Evolutionary conservation across 2,113 vertebrate species (phyloP).

Genomic region (Baryphthengus martii): DNA sequence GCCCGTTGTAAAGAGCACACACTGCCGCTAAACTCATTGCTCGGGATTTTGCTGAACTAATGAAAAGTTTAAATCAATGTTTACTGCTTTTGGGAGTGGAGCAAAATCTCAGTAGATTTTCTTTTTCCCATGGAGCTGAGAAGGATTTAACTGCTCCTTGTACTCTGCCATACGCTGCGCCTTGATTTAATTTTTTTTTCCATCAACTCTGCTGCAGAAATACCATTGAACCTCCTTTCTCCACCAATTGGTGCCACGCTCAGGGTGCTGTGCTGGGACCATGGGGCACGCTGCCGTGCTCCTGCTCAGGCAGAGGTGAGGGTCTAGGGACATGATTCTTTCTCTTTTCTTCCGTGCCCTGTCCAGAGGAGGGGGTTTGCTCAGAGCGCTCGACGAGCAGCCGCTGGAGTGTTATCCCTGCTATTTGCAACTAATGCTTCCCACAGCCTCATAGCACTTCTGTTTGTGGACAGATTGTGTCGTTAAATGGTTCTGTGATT

Average conservation of each 20-base stretch:
- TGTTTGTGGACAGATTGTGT: neutral
- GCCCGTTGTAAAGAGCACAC: neutral
- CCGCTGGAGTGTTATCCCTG: neutral
- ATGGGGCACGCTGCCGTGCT: rapidly evolving
- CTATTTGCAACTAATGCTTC: neutral
- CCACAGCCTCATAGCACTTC: neutral
- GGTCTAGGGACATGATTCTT: rapidly evolving
- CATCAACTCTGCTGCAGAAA: neutral
- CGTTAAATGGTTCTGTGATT: neutral
- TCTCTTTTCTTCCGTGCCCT: neutral
- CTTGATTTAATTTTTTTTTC: neutral
- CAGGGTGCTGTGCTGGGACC: rapidly evolving
- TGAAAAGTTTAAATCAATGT: conserved; percentile 3
- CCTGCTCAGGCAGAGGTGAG: neutral
- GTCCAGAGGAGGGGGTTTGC: neutral
- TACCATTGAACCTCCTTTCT: neutral
- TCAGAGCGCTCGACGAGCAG: neutral
- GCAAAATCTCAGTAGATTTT: neutral
- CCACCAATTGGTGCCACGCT: rapidly evolving
- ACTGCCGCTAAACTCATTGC: neutral
- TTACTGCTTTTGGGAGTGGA: neutral
- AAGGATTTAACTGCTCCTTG: neutral
- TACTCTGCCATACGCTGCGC: rapidly evolving
- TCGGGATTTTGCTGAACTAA: neutral
- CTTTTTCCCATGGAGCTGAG: neutral